Conservation (phyloP, 2,113 vertebrate genomes). For the Chloropsis cyanopogon region DNA sequence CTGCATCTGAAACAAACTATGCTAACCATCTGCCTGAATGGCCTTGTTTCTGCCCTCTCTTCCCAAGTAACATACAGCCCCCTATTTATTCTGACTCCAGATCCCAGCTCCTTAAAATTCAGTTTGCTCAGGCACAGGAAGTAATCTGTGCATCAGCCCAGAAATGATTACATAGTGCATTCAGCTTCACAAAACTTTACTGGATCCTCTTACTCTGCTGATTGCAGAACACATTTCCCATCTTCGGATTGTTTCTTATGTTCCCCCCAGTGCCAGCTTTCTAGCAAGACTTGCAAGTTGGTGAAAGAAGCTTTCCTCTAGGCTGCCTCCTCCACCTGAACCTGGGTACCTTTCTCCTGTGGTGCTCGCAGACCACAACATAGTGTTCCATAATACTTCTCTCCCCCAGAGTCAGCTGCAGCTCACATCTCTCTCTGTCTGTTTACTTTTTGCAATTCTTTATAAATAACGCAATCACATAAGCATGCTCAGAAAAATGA, state of each 20-base stretch:
- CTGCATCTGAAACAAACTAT: background rate
- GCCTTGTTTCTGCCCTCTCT: background rate
- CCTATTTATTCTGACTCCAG: background rate
- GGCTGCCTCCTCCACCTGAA: background rate
- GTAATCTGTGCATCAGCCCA: background rate
- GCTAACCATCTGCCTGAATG: fast-evolving
- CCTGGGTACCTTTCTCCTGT: background rate
- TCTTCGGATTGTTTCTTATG: fast-evolving
- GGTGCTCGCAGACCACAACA: background rate
- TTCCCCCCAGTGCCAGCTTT: background rate
- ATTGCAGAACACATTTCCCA: background rate
- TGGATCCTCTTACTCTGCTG: background rate
- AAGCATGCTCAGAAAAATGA: background rate
- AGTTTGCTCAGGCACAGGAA: background rate
- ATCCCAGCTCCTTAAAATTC: background rate
- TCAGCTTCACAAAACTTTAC: background rate
- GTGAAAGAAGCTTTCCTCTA: background rate
- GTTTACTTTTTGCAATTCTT: background rate
- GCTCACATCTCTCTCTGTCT: background rate
- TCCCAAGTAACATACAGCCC: background rate
- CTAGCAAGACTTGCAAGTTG: background rate
- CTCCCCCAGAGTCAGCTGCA: background rate
- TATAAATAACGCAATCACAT: background rate
- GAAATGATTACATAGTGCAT: background rate
- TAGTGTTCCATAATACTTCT: background rate